phyloP scores from a whole-genome alignment of 2,888 invertebrate genomes.

The Dastarcus helophoroides region DNA sequence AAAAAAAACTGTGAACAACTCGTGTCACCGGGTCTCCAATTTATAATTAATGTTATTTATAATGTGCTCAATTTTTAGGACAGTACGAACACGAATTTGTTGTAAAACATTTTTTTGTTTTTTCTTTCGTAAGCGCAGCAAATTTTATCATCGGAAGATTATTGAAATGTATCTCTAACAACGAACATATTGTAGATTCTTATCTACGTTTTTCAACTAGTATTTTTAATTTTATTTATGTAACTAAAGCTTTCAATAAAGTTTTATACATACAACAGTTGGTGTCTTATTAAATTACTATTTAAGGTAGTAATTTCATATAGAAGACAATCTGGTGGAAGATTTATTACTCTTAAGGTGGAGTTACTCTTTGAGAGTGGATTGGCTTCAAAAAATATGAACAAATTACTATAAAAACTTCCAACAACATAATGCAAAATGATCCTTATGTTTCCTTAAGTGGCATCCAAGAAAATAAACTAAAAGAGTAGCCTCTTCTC shows the following conservation, averaged over 20 bases:
- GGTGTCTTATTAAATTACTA: background rate
- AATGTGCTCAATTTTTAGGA: constrained; percentile 23
- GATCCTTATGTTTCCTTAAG: too few species aligned
- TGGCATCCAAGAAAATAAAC: too few species aligned
- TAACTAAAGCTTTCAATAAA: constrained; percentile 35
- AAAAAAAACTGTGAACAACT: constrained; percentile 27
- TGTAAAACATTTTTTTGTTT: constrained; percentile 21
- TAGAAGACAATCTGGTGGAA: too few species aligned
- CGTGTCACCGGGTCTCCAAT: constrained; percentile 29
- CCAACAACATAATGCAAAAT: too few species aligned
- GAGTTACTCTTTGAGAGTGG: too few species aligned
- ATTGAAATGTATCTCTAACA: too few species aligned
- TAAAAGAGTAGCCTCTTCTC: too few species aligned
- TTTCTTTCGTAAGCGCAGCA: constrained; percentile 8
- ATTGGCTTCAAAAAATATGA: too few species aligned
- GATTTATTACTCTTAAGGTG: too few species aligned
- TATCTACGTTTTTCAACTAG: constrained; percentile 18
- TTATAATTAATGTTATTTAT: constrained; percentile 8
- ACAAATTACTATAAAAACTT: too few species aligned
- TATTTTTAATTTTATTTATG: constrained; percentile 24
- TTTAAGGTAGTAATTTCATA: background rate
- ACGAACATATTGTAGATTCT: too few species aligned
- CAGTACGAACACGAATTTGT: constrained; percentile 14
- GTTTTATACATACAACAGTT: constrained; percentile 28
- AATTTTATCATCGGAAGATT: too few species aligned